Percentiles rank a stretch among this genome's conserved stretches.
These are phyloP conservation scores for Echinarachnius parma DNA, from an alignment of 53 echinoderm and acorn worm genomes.

Conservation along the genomic window DNA sequence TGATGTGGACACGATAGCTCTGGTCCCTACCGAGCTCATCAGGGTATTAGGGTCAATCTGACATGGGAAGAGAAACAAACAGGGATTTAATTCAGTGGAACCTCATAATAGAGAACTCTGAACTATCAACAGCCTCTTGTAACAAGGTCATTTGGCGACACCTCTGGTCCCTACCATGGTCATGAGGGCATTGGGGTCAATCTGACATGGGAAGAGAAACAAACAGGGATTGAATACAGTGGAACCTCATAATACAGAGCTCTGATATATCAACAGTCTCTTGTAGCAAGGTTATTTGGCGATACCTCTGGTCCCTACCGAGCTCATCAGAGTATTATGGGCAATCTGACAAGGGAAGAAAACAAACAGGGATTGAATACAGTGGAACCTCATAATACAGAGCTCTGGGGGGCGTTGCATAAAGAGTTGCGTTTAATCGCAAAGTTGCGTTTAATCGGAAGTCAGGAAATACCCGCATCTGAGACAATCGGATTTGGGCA, in stretches of 20 bases:
- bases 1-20: slow-evolving; percentile 74
- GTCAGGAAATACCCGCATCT: too few relatives aligned
- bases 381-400: too few relatives aligned
- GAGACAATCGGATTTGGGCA: too few relatives aligned
- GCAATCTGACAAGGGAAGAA: slow-evolving; percentile 34
- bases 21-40: slow-evolving; percentile 60
- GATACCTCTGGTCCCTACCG: slow-evolving; percentile 63
- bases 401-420: too few relatives aligned
- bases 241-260: too few relatives aligned
- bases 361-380: not conserved
- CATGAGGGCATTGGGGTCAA: slow-evolving; percentile 43
- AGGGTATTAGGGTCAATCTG: slow-evolving; percentile 50
- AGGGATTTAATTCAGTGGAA: not conserved
- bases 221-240: not conserved
- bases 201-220: slow-evolving; percentile 16
- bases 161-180: slow-evolving; percentile 64
- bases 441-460: too few relatives aligned
- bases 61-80: not conserved
- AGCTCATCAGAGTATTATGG: slow-evolving; percentile 45
- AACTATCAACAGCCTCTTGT: too few relatives aligned
- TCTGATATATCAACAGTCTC: too few relatives aligned
- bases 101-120: too few relatives aligned
- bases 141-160: too few relatives aligned
- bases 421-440: too few relatives aligned
- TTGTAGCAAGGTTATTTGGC: too few relatives aligned